A percentile compares a stretch with the other conserved stretches of the same genome.
phyloP scores from a whole-genome alignment of 2,113 vertebrate genomes.

The Clarias gariepinus region DNA sequence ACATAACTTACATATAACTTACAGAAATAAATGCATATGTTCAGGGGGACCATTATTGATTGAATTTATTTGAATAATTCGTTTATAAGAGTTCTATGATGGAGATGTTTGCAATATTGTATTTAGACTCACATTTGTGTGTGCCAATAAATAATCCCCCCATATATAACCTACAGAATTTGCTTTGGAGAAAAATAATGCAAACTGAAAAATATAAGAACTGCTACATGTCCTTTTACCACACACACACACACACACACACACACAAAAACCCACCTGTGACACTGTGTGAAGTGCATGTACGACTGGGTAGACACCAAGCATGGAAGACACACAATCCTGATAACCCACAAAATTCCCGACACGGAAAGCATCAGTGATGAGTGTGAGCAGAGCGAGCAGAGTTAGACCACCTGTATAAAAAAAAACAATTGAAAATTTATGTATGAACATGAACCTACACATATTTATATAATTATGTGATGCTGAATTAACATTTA shows the following conservation, averaged over 20 bases:
- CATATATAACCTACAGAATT: background rate
- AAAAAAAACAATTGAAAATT: slow-evolving; percentile 29
- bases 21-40: background rate
- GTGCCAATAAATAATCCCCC: background rate
- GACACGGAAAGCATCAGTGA: slow-evolving; percentile 91
- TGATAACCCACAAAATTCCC: slow-evolving; percentile 90
- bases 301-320: slow-evolving; percentile 86
- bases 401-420: slow-evolving; percentile 85
- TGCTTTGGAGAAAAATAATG: background rate
- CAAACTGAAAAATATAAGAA: background rate
- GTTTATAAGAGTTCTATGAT: background rate
- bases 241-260: background rate
- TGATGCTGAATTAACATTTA: background rate
- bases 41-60: background rate
- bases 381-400: slow-evolving; percentile 86
- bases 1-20: background rate
- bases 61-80: background rate
- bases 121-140: background rate
- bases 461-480: background rate
- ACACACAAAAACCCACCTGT: slow-evolving; percentile 77
- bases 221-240: background rate
- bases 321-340: slow-evolving; percentile 82
- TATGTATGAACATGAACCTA: background rate
- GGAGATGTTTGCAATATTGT: background rate
- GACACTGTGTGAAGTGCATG: slow-evolving; percentile 86